Evolutionary conservation across 2,888 invertebrate species (phyloP).

Genomic region (Diadromus collaris): DNA sequence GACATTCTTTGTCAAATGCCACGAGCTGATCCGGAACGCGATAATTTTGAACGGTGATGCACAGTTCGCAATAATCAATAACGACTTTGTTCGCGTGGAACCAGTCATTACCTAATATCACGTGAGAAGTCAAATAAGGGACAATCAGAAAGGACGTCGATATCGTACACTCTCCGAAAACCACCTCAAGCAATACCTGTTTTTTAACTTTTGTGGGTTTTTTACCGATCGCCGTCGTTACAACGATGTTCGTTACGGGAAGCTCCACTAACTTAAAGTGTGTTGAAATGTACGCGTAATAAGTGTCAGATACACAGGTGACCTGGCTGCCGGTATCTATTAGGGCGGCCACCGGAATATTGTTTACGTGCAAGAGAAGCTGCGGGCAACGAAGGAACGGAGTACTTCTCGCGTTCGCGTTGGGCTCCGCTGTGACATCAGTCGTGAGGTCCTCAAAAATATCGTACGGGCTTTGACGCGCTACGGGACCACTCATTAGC

Average conservation of each 20-base stretch:
- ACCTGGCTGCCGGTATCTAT: conserved; percentile 10
- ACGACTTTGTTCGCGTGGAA: background rate
- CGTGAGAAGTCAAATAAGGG: conserved; percentile 28
- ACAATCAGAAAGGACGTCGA: conserved; percentile 8
- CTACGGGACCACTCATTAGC: conserved; percentile 40
- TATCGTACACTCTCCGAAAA: background rate
- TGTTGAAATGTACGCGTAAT: conserved; percentile 12
- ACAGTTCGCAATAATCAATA: background rate
- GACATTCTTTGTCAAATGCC: background rate
- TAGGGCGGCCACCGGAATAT: background rate
- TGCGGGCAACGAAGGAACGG: conserved; percentile 6
- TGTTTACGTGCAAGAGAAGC: background rate
- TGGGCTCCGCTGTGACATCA: background rate
- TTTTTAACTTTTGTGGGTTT: conserved; percentile 21
- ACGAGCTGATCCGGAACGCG: background rate
- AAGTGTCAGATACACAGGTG: background rate
- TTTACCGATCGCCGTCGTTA: conserved; percentile 18
- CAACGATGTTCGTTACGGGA: conserved; percentile 30
- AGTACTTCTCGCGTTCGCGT: background rate
- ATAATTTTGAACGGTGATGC: background rate
- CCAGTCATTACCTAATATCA: conserved; percentile 50
- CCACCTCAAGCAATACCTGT: background rate
- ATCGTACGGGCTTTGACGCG: conserved; percentile 8
- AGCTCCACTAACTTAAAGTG: conserved; percentile 5
- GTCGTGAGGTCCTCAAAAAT: background rate